Conservation (phyloP, 30 jellyfish, hydroid and myxozoan species). For the Chrysaora quinquecirrha region DNA sequence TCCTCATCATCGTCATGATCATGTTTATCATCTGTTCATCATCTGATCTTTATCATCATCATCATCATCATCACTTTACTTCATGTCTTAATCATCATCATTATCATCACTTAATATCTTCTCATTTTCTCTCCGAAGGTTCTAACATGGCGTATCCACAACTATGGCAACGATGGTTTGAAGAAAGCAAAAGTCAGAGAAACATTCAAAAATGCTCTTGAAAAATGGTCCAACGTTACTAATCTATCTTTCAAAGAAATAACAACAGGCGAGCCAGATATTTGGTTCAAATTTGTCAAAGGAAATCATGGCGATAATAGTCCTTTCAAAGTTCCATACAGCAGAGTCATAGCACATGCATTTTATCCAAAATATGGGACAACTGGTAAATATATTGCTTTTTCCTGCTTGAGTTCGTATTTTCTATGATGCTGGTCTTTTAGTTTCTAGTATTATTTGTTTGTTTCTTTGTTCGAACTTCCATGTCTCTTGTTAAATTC, state of each 20-base stretch:
- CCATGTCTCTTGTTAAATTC: too few species aligned
- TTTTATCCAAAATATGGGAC: conserved; percentile 75
- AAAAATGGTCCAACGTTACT: conserved; percentile 82
- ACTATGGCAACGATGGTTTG: conserved; percentile 85
- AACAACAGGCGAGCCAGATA: conserved; percentile 71
- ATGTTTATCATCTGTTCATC: too few species aligned
- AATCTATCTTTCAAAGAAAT: conserved; percentile 63
- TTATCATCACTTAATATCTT: too few species aligned
- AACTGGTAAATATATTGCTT: conserved; percentile 17
- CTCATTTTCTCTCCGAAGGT: too few species aligned
- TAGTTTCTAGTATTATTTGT: too few species aligned
- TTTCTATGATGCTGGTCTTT: too few species aligned
- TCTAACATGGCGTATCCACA: conserved; percentile 89
- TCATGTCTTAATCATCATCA: too few species aligned
- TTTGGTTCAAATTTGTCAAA: conserved; percentile 76
- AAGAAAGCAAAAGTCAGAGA: conserved; percentile 54
- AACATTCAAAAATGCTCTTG: conserved; percentile 69
- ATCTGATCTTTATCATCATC: too few species aligned
- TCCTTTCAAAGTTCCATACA: conserved; percentile 83
- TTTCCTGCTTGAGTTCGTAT: too few species aligned
- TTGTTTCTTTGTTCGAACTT: too few species aligned
- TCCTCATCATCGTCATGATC: too few species aligned
- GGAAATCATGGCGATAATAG: conserved; percentile 88
- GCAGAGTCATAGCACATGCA: conserved; percentile 98
- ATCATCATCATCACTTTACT: too few species aligned